Evolutionary conservation across 23 tunicate species (phyloP).

Genomic region (Botrylloides violaceus): DNA sequence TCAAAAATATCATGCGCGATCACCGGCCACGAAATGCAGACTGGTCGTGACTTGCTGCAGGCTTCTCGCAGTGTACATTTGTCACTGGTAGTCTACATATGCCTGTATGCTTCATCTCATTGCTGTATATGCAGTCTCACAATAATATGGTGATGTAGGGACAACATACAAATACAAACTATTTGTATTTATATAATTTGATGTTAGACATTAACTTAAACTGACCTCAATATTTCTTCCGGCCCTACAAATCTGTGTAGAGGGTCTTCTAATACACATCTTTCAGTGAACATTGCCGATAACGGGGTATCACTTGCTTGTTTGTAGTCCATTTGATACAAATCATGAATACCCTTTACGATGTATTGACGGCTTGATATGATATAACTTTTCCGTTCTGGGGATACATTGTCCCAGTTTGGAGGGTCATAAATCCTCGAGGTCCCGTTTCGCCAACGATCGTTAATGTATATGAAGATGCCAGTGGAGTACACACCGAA

Average conservation of each 20-base stretch:
- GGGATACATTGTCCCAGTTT: not conserved
- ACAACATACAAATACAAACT: no score
- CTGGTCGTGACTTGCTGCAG: no score
- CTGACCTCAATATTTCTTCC: slow-evolving; percentile 7
- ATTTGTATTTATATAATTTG: no score
- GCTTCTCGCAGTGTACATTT: no score
- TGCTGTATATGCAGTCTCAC: no score
- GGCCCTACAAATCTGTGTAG: not conserved
- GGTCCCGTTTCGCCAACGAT: not conserved
- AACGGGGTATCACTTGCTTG: not conserved
- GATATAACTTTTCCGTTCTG: not conserved
- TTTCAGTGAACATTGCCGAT: not conserved
- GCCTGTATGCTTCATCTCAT: no score
- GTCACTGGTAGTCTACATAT: no score
- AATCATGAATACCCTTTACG: not conserved
- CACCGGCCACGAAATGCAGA: no score
- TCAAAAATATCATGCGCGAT: no score
- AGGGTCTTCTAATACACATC: slow-evolving; percentile 13
- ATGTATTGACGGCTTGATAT: not conserved
- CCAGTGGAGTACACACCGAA: not conserved
- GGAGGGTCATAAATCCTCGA: not conserved
- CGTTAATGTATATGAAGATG: not conserved
- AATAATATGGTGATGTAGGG: no score
- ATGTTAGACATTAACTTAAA: no score
- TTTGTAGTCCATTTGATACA: slow-evolving; percentile 5